A percentile compares a stretch with the other conserved stretches of the same genome.
phyloP scores from a whole-genome alignment of 2,797 vertebrate genomes.

The Hipposideros larvatus region DNA sequence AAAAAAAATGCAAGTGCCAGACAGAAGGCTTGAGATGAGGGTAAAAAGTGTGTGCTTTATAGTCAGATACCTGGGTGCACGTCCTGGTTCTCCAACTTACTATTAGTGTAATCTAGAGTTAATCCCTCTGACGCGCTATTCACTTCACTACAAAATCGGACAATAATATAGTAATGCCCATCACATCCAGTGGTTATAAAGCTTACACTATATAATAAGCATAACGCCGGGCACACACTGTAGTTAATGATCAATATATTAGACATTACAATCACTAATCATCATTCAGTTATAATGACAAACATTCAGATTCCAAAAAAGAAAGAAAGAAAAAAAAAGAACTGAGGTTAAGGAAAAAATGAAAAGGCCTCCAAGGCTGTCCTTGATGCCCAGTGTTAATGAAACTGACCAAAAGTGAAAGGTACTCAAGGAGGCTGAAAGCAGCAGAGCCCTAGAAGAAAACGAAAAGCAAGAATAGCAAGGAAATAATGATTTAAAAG shows the following conservation, averaged over 20 bases:
- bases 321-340: neutral
- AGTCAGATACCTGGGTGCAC: neutral
- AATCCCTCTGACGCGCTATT: neutral
- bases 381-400: neutral
- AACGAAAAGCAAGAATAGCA: neutral
- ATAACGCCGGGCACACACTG: neutral
- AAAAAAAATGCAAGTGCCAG: neutral
- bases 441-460: neutral
- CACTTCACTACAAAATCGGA: neutral
- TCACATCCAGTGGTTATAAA: neutral
- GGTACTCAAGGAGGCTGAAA: neutral
- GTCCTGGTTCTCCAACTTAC: neutral
- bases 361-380: neutral
- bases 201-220: neutral
- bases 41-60: neutral
- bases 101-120: neutral
- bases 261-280: slow-evolving; percentile 12
- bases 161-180: neutral
- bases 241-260: neutral
- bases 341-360: neutral
- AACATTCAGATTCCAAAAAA: neutral
- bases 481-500: neutral
- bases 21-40: neutral
- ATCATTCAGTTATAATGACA: neutral
- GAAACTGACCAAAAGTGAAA: neutral